phyloP scores from a whole-genome alignment of 2,113 vertebrate genomes.

The Dermatemys mawii region DNA sequence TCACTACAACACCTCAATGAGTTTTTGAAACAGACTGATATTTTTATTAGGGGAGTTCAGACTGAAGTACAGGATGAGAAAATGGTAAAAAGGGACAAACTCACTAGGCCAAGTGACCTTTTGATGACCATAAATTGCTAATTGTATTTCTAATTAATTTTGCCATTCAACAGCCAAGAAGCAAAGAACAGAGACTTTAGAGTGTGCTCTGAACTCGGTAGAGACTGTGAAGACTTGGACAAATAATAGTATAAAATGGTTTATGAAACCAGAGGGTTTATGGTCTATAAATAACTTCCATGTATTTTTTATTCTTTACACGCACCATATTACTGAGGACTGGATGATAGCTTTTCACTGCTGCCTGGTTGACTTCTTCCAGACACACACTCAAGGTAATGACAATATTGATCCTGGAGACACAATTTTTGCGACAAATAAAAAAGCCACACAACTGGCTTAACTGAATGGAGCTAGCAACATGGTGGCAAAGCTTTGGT shows the following conservation, averaged over 20 bases:
- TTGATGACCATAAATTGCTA: slow-evolving; percentile 73
- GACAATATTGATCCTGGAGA: slow-evolving; percentile 78
- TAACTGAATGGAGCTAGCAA: slow-evolving; percentile 71
- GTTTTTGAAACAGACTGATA: slow-evolving; percentile 65
- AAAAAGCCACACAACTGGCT: slow-evolving; percentile 66
- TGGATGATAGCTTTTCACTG: slow-evolving; percentile 80
- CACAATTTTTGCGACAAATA: slow-evolving; percentile 74
- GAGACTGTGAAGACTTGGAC: slow-evolving; percentile 61
- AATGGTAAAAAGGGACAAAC: slow-evolving; percentile 47
- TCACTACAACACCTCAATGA: slow-evolving; percentile 52
- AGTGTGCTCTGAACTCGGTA: slow-evolving; percentile 63
- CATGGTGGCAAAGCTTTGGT: slow-evolving; percentile 24
- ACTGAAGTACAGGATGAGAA: slow-evolving; percentile 39
- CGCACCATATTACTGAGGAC: slow-evolving; percentile 77
- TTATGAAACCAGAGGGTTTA: slow-evolving; percentile 80
- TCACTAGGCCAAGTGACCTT: slow-evolving; percentile 67
- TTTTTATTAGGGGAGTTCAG: slow-evolving; percentile 61
- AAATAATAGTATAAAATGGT: slow-evolving; percentile 75
- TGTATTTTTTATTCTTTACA: slow-evolving; percentile 80
- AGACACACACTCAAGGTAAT: slow-evolving; percentile 76
- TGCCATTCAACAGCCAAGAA: slow-evolving; percentile 66
- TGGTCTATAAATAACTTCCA: slow-evolving; percentile 80
- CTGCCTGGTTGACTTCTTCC: slow-evolving; percentile 78
- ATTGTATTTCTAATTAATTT: slow-evolving; percentile 76
- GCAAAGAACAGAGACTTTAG: slow-evolving; percentile 66